phyloP scores from a whole-genome alignment of 2,797 vertebrate genomes.

The Enteromius afrohamiltoni region DNA sequence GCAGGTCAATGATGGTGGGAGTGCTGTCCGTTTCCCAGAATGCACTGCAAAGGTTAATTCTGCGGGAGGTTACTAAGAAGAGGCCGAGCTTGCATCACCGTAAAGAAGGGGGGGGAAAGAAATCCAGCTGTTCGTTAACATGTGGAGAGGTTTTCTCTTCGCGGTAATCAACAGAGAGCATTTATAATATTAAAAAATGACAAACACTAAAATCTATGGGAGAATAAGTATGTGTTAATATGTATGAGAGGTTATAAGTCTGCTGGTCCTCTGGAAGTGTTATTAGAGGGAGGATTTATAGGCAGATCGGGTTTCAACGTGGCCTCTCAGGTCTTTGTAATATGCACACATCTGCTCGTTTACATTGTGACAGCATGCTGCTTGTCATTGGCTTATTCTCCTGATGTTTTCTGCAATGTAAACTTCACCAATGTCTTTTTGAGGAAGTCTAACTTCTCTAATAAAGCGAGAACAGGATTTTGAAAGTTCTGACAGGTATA shows the following conservation, averaged over 20 bases:
- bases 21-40: constrained; percentile 36
- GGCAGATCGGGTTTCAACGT: constrained; percentile 59
- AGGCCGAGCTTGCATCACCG: constrained; percentile 52
- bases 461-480: constrained; percentile 9
- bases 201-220: background rate
- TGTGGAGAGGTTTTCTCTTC: constrained; percentile 53
- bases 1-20: constrained; percentile 33
- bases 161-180: constrained; percentile 62
- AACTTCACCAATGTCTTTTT: constrained; percentile 15
- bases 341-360: constrained; percentile 36
- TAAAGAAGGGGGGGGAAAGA: constrained; percentile 54
- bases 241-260: constrained; percentile 27
- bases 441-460: constrained; percentile 21
- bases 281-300: constrained; percentile 62
- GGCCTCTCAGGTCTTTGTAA: constrained; percentile 45
- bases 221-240: constrained; percentile 36
- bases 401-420: constrained; percentile 49
- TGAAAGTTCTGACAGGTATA: constrained; percentile 3
- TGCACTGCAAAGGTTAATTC: constrained; percentile 62
- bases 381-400: constrained; percentile 60
- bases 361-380: constrained; percentile 55
- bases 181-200: constrained; percentile 45
- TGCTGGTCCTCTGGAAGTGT: constrained; percentile 49
- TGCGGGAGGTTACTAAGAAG: constrained; percentile 1
- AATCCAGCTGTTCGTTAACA: constrained; percentile 54